These are phyloP conservation scores for Hassar affinis DNA, from an alignment of 2,113 vertebrate genomes.

Conservation along the genomic window DNA sequence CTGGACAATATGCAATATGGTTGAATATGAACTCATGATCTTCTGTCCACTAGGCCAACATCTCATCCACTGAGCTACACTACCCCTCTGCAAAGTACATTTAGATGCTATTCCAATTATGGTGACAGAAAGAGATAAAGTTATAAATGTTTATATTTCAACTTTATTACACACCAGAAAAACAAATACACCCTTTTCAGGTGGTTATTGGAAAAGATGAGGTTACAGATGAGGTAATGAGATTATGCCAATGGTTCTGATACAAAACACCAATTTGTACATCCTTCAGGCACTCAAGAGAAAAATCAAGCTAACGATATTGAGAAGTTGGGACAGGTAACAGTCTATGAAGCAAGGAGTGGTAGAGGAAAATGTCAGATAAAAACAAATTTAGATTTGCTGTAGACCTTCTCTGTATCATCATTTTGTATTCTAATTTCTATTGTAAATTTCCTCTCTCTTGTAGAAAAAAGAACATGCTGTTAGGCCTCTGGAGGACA, in stretches of 20 bases:
- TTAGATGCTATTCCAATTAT: conserved; percentile 3
- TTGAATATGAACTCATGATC: no score
- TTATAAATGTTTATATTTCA: background rate
- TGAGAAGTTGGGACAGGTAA: conserved; percentile 65
- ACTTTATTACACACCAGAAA: conserved; percentile 11
- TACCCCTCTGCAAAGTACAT: no score
- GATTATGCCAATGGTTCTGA: conserved; percentile 19
- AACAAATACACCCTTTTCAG: background rate
- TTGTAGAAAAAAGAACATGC: conserved; percentile 40
- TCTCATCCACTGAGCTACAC: no score
- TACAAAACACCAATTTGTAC: background rate
- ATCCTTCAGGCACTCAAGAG: conserved; percentile 55
- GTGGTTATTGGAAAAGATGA: conserved; percentile 49
- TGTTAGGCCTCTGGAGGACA: conserved; percentile 67
- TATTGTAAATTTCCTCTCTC: background rate
- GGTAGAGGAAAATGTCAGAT: background rate
- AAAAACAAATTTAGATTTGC: background rate
- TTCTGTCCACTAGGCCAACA: no score
- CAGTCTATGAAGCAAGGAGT: conserved; percentile 44
- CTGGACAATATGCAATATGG: conserved; percentile 49
- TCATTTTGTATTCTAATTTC: conserved; percentile 1
- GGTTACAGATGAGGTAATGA: conserved; percentile 40
- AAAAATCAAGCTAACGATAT: conserved; percentile 56
- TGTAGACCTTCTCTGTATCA: background rate
- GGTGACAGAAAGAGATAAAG: background rate